Evolutionary conservation across 2,888 invertebrate genomes (phyloP).

Genomic region (Scaptomyza reducta): DNA sequence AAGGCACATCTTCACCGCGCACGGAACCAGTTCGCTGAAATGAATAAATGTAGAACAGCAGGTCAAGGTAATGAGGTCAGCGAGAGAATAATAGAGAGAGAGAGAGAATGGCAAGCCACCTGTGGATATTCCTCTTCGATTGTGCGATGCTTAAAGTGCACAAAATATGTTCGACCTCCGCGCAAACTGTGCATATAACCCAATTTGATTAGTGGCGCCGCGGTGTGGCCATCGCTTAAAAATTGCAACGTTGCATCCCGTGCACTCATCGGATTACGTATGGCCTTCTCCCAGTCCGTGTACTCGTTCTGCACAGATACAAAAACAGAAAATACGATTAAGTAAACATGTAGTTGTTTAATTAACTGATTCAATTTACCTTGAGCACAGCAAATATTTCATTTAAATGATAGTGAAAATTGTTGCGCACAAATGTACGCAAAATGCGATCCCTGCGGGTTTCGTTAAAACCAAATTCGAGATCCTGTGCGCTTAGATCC

Average conservation of each 20-base stretch:
- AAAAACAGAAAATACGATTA: neutral
- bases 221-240: constrained; percentile 95
- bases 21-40: constrained; percentile 91
- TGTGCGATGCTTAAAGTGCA: constrained; percentile 94
- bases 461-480: constrained; percentile 96
- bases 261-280: constrained; percentile 93
- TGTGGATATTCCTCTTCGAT: constrained; percentile 91
- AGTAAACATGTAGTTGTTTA: neutral
- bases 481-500: constrained; percentile 92
- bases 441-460: constrained; percentile 93
- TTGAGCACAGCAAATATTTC: constrained; percentile 96
- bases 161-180: constrained; percentile 93
- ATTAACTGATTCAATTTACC: constrained; percentile 62
- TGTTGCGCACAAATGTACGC: constrained; percentile 96
- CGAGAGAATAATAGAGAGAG: neutral
- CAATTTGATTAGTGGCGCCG: constrained; percentile 91
- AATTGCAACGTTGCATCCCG: constrained; percentile 94
- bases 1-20: constrained; percentile 94
- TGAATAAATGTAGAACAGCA: constrained; percentile 4
- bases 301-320: constrained; percentile 91
- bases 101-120: constrained; percentile 84
- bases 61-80: constrained; percentile 16
- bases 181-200: constrained; percentile 92
- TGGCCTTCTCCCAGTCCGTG: constrained; percentile 96
- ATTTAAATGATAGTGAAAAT: constrained; percentile 96